Evolutionary conservation across 2,888 invertebrate species (phyloP), one percentile per base, ranked within the genome.

Genomic region (Lasioglossum calceatum): DNA sequence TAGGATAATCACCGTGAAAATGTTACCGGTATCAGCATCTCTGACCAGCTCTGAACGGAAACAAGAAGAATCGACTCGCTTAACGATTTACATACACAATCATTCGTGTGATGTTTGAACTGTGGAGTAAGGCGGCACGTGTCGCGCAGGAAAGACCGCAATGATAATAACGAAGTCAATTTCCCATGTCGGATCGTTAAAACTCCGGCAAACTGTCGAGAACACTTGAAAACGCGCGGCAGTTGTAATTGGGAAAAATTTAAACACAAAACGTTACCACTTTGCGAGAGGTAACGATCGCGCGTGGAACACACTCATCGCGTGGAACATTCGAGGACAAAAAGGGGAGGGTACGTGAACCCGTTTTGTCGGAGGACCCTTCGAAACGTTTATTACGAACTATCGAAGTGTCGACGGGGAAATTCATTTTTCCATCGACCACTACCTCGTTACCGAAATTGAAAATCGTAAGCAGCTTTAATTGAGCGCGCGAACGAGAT

Each of bases 191-290:
- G 82, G 78, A 74, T 91, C 92, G 89, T 91, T 91, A 91, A 91
- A 91, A 88, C 88, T 89, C 84, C 12, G 81, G 75, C 91, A 78
- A 83, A 90, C 88, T 84, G 91, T 87, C 87, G 89, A 89, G 91
- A 81, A 81, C 82, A 79, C 87, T 90, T 80, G 64, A 87, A 85
- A 82, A 70, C 71, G 83, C 82, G 77, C 75, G 61, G 44, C 79
- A 70, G 76, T 82, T 87, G 89, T 92, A 91, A 92, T 90, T 92
- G 91, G 87, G 85, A 82, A 87, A 88, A 88, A 88, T 86, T 89
- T 58, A 79, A 86, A 86, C 89, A 84, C 85, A 89, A 85, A 88
- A 85, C 77, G 86, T 88, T 77, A 82, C 89, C 88, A 85, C 83
- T 90, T 89, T 81, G 36, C 83, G 58, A 61, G 77, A 82, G 86